These are phyloP conservation scores for Scophthalmus maximus DNA, from an alignment of 2,113 vertebrate species.

Conservation along the genomic window DNA sequence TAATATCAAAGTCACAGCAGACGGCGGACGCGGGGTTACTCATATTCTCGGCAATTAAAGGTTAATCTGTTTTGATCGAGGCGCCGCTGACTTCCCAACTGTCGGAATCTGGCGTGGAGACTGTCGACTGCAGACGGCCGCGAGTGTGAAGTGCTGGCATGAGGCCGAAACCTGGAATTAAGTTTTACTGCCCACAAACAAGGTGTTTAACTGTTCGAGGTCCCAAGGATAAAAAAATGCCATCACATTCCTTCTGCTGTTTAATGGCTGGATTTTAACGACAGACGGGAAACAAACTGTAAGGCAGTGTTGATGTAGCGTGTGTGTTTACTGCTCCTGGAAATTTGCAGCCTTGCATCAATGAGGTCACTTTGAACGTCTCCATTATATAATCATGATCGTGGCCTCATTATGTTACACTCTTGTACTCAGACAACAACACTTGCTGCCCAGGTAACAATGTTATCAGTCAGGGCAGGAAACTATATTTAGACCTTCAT, in stretches of 20 bases:
- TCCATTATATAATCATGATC: neutral
- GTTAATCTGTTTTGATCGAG: slow-evolving; percentile 49
- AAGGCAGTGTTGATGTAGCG: neutral
- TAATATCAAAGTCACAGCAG: neutral
- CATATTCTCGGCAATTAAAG: slow-evolving; percentile 22
- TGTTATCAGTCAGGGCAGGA: no score
- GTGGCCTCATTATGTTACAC: neutral
- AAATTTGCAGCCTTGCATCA: no score
- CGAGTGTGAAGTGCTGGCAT: slow-evolving; percentile 47
- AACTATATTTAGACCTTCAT: no score
- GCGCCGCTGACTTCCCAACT: slow-evolving; percentile 8
- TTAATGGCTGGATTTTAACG: slow-evolving; percentile 37
- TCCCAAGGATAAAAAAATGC: slow-evolving; percentile 21
- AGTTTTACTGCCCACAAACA: slow-evolving; percentile 62
- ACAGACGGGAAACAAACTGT: no score
- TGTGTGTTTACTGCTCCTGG: no score
- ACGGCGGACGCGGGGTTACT: no score
- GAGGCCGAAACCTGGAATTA: slow-evolving; percentile 50
- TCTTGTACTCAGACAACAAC: no score
- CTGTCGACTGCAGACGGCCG: slow-evolving; percentile 33
- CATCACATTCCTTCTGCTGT: slow-evolving; percentile 24
- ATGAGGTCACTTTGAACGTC: neutral
- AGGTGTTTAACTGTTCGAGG: slow-evolving; percentile 68
- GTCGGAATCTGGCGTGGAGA: slow-evolving; percentile 40
- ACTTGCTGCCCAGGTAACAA: no score